phyloP scores from a whole-genome alignment of 1,140 invertebrate species.

The Drosophila prosaltans region DNA sequence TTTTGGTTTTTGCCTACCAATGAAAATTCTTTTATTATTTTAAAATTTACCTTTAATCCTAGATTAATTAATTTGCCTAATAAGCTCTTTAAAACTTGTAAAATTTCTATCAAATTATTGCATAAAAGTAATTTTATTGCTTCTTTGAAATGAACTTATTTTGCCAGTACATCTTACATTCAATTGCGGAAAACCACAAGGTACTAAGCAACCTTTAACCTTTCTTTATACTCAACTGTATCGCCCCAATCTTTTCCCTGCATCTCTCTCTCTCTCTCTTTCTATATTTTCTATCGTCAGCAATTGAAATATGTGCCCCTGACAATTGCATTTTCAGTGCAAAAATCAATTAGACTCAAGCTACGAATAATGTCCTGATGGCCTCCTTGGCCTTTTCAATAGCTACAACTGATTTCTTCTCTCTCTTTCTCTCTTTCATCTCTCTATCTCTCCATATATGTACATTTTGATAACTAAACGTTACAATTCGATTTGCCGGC shows the following conservation, averaged over 20 bases:
- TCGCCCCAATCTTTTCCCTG: neutral
- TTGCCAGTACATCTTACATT: neutral
- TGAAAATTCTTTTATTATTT: too few relatives aligned
- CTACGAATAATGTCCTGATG: slow-evolving; percentile 38
- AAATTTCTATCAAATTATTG: too few relatives aligned
- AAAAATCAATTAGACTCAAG: slow-evolving; percentile 59
- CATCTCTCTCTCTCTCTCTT: neutral
- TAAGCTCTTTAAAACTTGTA: too few relatives aligned
- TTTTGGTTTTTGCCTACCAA: too few relatives aligned
- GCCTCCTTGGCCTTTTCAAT: slow-evolving; percentile 10
- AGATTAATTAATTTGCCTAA: too few relatives aligned
- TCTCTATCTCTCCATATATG: slow-evolving; percentile 11
- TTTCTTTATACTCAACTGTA: neutral
- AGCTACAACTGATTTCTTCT: slow-evolving; percentile 4
- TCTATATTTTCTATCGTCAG: neutral
- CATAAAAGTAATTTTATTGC: neutral
- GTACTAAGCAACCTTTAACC: neutral
- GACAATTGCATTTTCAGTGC: slow-evolving; percentile 83
- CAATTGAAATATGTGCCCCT: slow-evolving; percentile 51
- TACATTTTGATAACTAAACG: slow-evolving; percentile 57
- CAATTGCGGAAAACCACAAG: neutral
- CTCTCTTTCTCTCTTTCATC: neutral
- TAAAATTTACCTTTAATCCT: too few relatives aligned
- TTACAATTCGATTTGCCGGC: slow-evolving; percentile 73
- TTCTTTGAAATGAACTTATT: too few relatives aligned